phyloP scores from a whole-genome alignment of 2,797 vertebrate species.

The Pempheris klunzingeri region DNA sequence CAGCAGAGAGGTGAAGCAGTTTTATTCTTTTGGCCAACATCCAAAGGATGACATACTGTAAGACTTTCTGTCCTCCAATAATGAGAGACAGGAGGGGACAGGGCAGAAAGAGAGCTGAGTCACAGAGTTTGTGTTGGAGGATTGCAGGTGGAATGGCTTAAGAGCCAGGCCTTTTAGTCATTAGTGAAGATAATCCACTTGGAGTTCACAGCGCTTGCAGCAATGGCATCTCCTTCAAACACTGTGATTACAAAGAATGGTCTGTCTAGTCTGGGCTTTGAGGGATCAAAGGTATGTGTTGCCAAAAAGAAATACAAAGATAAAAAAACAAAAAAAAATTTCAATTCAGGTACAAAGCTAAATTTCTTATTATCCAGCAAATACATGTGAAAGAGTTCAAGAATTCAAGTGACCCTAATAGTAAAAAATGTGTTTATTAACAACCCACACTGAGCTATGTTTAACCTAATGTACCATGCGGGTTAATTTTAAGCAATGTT shows the following conservation, averaged over 20 bases:
- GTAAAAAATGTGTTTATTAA: background rate
- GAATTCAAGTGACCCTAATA: conserved; percentile 2
- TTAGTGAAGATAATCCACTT: conserved; percentile 61
- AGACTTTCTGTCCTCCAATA: conserved; percentile 46
- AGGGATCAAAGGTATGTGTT: conserved; percentile 34
- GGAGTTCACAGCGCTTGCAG: conserved; percentile 46
- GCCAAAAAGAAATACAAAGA: background rate
- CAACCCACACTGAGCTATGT: background rate
- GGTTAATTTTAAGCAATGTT: background rate
- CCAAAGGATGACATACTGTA: conserved; percentile 61
- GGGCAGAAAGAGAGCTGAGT: conserved; percentile 37
- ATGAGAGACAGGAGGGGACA: conserved; percentile 25
- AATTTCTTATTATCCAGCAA: conserved; percentile 17
- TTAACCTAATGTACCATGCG: background rate
- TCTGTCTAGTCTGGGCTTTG: conserved; percentile 30
- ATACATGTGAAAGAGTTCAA: background rate
- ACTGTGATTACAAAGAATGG: conserved; percentile 51
- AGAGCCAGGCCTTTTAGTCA: conserved; percentile 51
- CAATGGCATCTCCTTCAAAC: conserved; percentile 49
- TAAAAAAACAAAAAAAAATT: conserved; percentile 13
- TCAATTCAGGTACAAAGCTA: conserved; percentile 22
- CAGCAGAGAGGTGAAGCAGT: conserved; percentile 35
- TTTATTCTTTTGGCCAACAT: conserved; percentile 55
- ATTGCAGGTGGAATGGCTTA: conserved; percentile 56
- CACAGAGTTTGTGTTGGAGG: conserved; percentile 24